A percentile compares a stretch with the other conserved stretches of the same genome.
Conservation (phyloP, 1,140 invertebrate genomes). For the Caenorhabditis brenneri region DNA sequence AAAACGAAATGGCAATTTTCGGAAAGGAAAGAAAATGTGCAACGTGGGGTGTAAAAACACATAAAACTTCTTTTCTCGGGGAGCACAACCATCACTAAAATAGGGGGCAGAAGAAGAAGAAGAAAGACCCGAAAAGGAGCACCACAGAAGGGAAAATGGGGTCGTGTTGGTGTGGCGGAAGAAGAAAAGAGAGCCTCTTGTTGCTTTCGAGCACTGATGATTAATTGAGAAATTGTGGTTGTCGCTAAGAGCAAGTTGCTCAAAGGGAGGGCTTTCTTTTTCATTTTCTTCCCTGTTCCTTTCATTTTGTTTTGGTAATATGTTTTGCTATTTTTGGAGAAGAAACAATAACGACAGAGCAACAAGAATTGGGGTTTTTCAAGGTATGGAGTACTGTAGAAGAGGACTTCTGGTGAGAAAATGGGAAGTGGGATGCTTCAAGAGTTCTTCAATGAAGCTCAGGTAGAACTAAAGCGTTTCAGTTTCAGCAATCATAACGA, state of each 20-base stretch:
- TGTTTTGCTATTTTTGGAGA: too few relatives aligned
- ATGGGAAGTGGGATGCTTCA: too few relatives aligned
- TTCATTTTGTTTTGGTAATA: not conserved
- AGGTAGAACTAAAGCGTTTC: too few relatives aligned
- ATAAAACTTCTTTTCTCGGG: constrained; percentile 10
- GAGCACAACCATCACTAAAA: not conserved
- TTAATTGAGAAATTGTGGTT: constrained; percentile 37
- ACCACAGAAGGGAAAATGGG: not conserved
- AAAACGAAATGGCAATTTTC: not conserved
- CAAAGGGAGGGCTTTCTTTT: not conserved
- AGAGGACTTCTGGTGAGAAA: too few relatives aligned
- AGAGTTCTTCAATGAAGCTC: too few relatives aligned
- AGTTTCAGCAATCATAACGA: too few relatives aligned
- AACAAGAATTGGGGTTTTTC: too few relatives aligned
- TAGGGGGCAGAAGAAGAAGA: not conserved
- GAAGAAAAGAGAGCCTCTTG: not conserved
- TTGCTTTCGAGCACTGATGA: constrained; percentile 6
- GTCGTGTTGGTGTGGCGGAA: not conserved
- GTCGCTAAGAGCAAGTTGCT: constrained; percentile 10
- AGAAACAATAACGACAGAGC: too few relatives aligned
- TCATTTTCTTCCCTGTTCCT: not conserved
- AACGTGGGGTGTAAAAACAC: constrained; percentile 21
- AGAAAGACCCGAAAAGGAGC: not conserved
- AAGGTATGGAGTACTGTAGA: too few relatives aligned
- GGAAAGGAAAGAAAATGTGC: constrained; percentile 4